Percentiles rank a stretch among this genome's conserved stretches.
These are phyloP conservation scores for Zaprionus gabonicus DNA, from an alignment of 1,140 invertebrate species.

Conservation along the genomic window DNA sequence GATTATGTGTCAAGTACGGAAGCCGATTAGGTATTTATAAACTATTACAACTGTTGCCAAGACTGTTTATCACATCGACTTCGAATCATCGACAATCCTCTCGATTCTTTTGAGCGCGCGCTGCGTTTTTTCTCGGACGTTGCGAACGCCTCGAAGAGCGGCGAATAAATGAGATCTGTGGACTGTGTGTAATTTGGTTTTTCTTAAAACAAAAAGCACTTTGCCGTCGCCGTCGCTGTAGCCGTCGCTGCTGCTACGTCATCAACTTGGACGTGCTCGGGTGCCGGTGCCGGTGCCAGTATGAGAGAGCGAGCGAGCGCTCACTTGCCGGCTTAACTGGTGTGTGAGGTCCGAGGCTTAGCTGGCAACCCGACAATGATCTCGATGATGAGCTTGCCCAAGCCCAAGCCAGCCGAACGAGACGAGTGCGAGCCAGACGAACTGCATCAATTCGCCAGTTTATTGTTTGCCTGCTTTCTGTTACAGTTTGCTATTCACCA, in stretches of 20 bases:
- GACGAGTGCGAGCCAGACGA: constrained; percentile 14
- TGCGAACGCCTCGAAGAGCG: constrained; percentile 78
- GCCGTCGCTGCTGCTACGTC: constrained; percentile 48
- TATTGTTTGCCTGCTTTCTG: constrained; percentile 77
- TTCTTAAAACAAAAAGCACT: constrained; percentile 73
- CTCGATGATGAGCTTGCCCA: constrained; percentile 60
- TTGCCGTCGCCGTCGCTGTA: constrained; percentile 20
- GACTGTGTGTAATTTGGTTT: constrained; percentile 81
- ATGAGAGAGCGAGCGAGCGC: constrained; percentile 52
- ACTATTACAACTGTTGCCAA: not conserved
- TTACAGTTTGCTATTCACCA: constrained; percentile 56
- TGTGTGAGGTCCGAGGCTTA: constrained; percentile 61
- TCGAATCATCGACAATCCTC: not conserved
- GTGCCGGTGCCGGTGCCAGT: constrained; percentile 29
- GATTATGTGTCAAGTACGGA: constrained; percentile 42
- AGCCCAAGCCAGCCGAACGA: not conserved
- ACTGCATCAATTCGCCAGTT: constrained; percentile 75
- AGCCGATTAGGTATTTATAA: not conserved
- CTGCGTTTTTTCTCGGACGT: constrained; percentile 53
- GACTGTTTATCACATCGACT: not conserved
- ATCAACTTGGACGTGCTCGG: constrained; percentile 32
- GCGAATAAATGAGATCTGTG: constrained; percentile 84
- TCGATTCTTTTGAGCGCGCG: constrained; percentile 24
- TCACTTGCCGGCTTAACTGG: constrained; percentile 50
- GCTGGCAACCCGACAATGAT: constrained; percentile 57